Percentiles rank a stretch among this genome's conserved stretches.
phyloP scores from a whole-genome alignment of 2,113 vertebrate species.

The Holacanthus passer region DNA sequence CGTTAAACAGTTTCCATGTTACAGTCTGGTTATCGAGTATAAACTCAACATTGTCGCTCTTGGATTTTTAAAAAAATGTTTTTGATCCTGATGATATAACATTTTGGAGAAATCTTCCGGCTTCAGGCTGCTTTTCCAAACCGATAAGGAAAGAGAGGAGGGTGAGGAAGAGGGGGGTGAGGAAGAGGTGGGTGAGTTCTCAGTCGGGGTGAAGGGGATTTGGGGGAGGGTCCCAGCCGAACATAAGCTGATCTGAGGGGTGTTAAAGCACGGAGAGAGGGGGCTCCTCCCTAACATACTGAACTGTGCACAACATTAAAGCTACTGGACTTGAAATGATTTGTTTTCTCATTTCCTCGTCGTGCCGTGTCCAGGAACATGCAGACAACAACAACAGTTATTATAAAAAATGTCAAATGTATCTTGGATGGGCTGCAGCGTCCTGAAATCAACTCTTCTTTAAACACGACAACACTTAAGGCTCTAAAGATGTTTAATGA shows the following conservation, averaged over 20 bases:
- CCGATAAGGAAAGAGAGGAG: not conserved
- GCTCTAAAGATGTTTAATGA: too few relatives aligned
- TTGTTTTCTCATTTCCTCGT: too few relatives aligned
- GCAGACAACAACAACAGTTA: too few relatives aligned
- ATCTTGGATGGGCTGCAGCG: too few relatives aligned
- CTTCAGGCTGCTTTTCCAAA: not conserved
- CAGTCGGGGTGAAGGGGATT: constrained; percentile 32
- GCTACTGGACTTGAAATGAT: too few relatives aligned
- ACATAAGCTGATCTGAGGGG: constrained; percentile 39
- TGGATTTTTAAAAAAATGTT: too few relatives aligned
- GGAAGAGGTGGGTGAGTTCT: not conserved
- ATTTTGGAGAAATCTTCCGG: not conserved
- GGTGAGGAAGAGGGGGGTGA: not conserved
- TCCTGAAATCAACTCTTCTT: too few relatives aligned
- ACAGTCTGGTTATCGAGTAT: not conserved
- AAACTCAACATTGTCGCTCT: not conserved
- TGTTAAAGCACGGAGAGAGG: constrained; percentile 59
- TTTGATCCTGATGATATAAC: not conserved
- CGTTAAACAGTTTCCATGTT: not conserved
- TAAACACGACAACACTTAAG: too few relatives aligned
- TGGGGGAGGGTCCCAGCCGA: constrained; percentile 28
- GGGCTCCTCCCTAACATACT: constrained; percentile 33
- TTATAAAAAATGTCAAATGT: too few relatives aligned
- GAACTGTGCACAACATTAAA: not conserved
- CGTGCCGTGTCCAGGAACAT: too few relatives aligned